A percentile compares a stretch with the other conserved stretches of the same genome.
phyloP scores from a whole-genome alignment of 2,113 vertebrate genomes.

The Nesoenas mayeri region DNA sequence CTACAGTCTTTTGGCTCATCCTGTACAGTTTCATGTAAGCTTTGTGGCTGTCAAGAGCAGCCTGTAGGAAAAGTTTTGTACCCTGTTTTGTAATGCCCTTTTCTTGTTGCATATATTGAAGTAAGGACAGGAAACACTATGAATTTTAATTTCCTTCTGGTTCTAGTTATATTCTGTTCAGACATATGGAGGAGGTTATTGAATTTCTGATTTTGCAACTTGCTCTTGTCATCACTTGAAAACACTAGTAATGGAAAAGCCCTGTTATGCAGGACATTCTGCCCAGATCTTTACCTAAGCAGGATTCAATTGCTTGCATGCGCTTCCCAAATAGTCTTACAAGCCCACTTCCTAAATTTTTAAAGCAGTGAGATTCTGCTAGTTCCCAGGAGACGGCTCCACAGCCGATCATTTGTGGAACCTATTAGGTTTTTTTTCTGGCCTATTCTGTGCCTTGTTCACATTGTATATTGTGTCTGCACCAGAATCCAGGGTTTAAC shows the following conservation, averaged over 20 bases:
- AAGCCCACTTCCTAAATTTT: background rate
- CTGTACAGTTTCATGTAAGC: constrained; percentile 25
- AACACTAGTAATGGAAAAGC: constrained; percentile 20
- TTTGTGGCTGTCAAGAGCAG: constrained; percentile 51
- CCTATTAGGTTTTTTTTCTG: background rate
- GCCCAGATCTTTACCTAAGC: background rate
- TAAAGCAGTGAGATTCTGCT: background rate
- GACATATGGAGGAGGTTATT: constrained; percentile 50
- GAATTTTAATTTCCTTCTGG: constrained; percentile 66
- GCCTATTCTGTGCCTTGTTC: background rate
- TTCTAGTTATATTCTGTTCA: constrained; percentile 46
- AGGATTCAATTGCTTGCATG: background rate
- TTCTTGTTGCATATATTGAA: constrained; percentile 51
- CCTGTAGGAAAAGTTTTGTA: constrained; percentile 46
- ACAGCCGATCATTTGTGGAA: background rate
- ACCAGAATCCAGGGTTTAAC: background rate
- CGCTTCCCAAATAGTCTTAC: background rate
- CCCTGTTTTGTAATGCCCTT: constrained; percentile 43
- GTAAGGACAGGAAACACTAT: constrained; percentile 48
- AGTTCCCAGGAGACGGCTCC: background rate
- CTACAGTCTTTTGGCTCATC: constrained; percentile 52
- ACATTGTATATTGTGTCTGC: background rate
- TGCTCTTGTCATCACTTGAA: constrained; percentile 31
- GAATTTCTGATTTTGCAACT: constrained; percentile 47
- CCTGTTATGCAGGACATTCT: background rate